phyloP scores from a whole-genome alignment of 2,113 vertebrate genomes.

The Prolemur simus region DNA sequence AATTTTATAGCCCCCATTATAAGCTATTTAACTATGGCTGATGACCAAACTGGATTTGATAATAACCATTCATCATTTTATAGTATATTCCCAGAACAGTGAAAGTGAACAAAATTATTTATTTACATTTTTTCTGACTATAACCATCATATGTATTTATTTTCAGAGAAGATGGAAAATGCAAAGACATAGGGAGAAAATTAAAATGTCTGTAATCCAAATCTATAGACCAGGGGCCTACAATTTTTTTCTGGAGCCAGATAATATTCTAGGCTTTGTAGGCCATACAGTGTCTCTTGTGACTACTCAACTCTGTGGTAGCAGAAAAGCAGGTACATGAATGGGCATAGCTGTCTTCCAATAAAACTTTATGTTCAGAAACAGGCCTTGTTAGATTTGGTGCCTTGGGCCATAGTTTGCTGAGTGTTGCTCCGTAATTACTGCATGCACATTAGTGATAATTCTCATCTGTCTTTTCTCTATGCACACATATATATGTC shows the following conservation, averaged over 20 bases:
- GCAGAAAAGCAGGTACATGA: not conserved
- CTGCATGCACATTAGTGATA: not conserved
- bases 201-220: not conserved
- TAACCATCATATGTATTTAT: not conserved
- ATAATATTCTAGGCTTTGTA: not conserved
- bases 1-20: slow-evolving; percentile 8
- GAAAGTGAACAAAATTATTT: slow-evolving; percentile 23
- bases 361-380: not conserved
- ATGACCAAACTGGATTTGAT: not conserved
- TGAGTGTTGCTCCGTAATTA: not conserved
- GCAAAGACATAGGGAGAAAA: not conserved
- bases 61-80: not conserved
- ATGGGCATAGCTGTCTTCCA: not conserved
- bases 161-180: slow-evolving; percentile 1
- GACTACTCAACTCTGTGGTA: not conserved
- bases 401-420: not conserved
- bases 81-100: not conserved
- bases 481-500: not conserved
- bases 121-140: not conserved
- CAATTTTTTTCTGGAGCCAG: not conserved
- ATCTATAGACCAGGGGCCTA: not conserved
- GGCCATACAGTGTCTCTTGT: not conserved
- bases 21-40: slow-evolving; percentile 4
- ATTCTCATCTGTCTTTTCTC: not conserved
- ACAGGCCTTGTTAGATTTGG: not conserved